A percentile compares a stretch with the other conserved stretches of the same genome.
phyloP scores from a whole-genome alignment of 2,113 vertebrate species.

The Anolis sagrei region DNA sequence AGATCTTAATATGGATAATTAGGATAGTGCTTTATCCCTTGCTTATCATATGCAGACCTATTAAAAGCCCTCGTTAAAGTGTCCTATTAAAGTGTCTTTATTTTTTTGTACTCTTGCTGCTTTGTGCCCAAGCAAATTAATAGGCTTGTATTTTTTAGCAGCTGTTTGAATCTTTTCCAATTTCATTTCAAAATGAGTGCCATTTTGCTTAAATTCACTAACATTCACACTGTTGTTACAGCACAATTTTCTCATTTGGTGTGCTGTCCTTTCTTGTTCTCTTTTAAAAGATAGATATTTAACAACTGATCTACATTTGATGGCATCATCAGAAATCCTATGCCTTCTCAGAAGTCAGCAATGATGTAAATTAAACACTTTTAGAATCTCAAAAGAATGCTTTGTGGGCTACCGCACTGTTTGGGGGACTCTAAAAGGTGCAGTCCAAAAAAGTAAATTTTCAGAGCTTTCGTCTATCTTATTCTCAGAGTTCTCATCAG shows the following conservation, averaged over 20 bases:
- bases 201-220: conserved; percentile 18
- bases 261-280: not conserved
- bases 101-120: conserved; percentile 43
- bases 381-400: not conserved
- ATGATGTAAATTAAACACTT: not conserved
- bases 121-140: conserved; percentile 43
- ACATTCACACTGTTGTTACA: not conserved
- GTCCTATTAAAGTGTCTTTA: conserved; percentile 45
- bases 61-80: conserved; percentile 48
- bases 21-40: not conserved
- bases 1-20: conserved; percentile 35
- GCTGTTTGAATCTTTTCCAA: conserved; percentile 46
- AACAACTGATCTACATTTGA: not conserved
- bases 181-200: conserved; percentile 30
- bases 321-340: not conserved
- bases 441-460: too few relatives aligned
- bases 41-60: conserved; percentile 29
- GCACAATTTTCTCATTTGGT: not conserved
- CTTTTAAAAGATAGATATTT: not conserved
- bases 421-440: too few relatives aligned
- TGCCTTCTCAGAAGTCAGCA: not conserved
- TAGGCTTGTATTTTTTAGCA: conserved; percentile 16
- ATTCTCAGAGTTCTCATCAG: too few relatives aligned
- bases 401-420: too few relatives aligned
- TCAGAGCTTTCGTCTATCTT: too few relatives aligned